Conservation (phyloP, 1,140 invertebrate genomes). For the Bombus breviceps region DNA sequence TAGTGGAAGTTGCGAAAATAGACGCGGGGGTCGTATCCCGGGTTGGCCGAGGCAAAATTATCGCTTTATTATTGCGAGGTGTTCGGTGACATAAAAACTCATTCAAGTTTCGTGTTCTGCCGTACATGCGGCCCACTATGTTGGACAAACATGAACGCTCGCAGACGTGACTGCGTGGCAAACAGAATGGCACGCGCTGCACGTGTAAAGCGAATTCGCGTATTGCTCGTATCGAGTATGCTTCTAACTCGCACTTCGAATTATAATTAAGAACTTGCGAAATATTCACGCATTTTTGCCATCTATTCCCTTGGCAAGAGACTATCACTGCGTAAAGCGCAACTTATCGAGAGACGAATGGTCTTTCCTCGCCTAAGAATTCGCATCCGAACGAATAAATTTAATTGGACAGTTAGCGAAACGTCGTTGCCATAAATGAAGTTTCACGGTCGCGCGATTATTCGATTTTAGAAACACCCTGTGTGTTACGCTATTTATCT, state of each 20-base stretch:
- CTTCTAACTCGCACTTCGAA: slow-evolving; percentile 69
- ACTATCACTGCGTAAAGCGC: no score
- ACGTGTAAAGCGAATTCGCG: slow-evolving; percentile 70
- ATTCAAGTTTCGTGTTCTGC: slow-evolving; percentile 10
- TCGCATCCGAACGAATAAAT: no score
- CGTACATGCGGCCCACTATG: slow-evolving; percentile 16
- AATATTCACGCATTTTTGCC: neutral
- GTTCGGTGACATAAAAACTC: slow-evolving; percentile 48
- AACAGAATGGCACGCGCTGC: slow-evolving; percentile 75
- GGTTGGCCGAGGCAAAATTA: neutral
- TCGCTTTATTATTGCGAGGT: slow-evolving; percentile 49
- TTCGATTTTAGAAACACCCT: neutral
- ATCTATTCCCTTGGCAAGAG: neutral
- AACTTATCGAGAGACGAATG: no score
- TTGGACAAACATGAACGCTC: slow-evolving; percentile 67
- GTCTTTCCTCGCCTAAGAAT: no score
- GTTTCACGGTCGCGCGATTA: rapidly evolving
- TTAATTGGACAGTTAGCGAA: no score
- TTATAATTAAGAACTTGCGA: slow-evolving; percentile 74
- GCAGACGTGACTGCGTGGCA: slow-evolving; percentile 78
- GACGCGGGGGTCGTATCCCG: neutral
- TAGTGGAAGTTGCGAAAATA: slow-evolving; percentile 3
- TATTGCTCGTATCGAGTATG: slow-evolving; percentile 52
- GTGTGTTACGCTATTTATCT: neutral
- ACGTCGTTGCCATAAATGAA: no score